Evolutionary conservation across 2,797 vertebrate genomes (phyloP).

Genomic region (Galaxias olidus): DNA sequence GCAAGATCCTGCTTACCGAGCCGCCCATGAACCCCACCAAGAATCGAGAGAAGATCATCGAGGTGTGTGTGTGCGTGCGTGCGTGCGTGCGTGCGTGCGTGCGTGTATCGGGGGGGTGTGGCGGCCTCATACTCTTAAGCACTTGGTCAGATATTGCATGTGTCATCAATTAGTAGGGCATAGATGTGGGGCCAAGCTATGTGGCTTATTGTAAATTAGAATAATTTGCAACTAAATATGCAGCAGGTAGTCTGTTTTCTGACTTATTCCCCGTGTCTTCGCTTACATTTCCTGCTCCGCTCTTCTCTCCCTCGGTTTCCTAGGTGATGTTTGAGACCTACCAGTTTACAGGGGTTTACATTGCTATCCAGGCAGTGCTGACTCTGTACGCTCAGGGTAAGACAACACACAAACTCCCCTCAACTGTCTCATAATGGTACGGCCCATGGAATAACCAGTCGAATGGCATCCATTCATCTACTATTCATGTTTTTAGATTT

Average conservation of each 20-base stretch:
- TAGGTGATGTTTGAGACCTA: constrained; percentile 93
- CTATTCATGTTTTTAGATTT: too few species aligned
- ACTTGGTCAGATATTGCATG: too few species aligned
- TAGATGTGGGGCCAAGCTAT: too few species aligned
- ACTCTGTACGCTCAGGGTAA: constrained; percentile 90
- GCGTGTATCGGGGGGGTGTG: neutral
- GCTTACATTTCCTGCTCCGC: neutral
- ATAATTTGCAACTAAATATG: neutral
- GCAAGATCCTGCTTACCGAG: constrained; percentile 91
- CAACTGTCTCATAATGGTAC: neutral
- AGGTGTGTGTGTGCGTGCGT: constrained; percentile 59
- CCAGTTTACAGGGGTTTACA: constrained; percentile 87
- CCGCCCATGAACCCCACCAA: constrained; percentile 92
- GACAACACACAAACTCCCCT: too few species aligned
- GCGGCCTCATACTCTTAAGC: too few species aligned
- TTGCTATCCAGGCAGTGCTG: constrained; percentile 89
- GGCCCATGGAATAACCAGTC: neutral
- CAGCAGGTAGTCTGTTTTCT: too few species aligned
- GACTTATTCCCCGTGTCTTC: neutral
- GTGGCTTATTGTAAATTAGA: neutral
- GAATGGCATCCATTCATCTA: too few species aligned
- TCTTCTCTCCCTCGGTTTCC: constrained; percentile 18
- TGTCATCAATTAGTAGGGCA: too few species aligned
- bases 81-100: neutral
- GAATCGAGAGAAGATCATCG: constrained; percentile 90